Base-by-base conservation (phyloP, 2,113 vertebrate genomes). In the Cheirogaleus medius region DNA sequence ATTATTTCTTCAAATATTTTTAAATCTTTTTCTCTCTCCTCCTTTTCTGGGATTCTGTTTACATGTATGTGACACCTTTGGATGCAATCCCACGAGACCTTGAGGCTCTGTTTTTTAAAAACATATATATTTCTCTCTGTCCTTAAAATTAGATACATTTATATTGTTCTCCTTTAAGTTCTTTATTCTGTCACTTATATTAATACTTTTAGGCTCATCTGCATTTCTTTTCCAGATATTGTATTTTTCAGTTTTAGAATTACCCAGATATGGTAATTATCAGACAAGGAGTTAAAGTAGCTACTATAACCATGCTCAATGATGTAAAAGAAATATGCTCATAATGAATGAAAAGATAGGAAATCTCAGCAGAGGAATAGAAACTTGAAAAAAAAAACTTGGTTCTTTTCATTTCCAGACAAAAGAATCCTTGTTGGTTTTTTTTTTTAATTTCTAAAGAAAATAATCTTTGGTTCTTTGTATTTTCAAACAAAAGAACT, bases 1-100 rank as follows among this genome's bases (percentile, higher is more conserved):
- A 77, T 87, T 95, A 66, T 93, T 92, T 95, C 39, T 95, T 87
- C 64, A 94, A 81, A 66, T 52, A 4, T 95, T 82, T 86, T 76
- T 18, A 82, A 93, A 77, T 95, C 3, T 78, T 92, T 97, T 39
- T 69, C 37, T 73, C 68, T 89, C 34, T 68, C 7, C 20, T 49
- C 44, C 71, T 56, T 92, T 96, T 87, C 76, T 96, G 27, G 64
- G 32, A 84, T 91, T 94, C 23, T 11, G 32, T 23, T 49, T 92
- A 49, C 27, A 68, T 88, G 37, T 83, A 88, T 78, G 13, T 47
- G 76, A 88, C 39, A 83, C 18, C 7, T 66, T 68, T 54, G 58
- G 42, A 29, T 63, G 15, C 32, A 83, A 32, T 60, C 63, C 15
- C 42, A 85, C 2, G 76, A 71, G 32, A 63, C 42, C 15, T 32